phyloP scores from a whole-genome alignment of 2,113 vertebrate species.

The Eleginops maclovinus region DNA sequence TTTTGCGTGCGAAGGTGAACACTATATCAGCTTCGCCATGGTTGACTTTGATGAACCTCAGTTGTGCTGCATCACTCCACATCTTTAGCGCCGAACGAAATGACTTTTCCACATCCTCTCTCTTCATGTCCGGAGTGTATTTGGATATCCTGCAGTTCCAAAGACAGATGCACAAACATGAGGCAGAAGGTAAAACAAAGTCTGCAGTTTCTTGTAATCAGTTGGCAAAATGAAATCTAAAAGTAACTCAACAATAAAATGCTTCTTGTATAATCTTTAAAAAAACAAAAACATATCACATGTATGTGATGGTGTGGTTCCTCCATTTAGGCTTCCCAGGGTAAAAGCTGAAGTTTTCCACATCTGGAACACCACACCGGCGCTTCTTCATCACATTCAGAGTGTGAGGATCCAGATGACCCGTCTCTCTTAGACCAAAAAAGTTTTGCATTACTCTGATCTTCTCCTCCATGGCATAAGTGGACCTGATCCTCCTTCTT shows the following conservation, averaged over 20 bases:
- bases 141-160: conserved; percentile 55
- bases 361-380: conserved; percentile 74
- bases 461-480: conserved; percentile 53
- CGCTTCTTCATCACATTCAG: conserved; percentile 69
- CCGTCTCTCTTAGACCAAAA: conserved; percentile 73
- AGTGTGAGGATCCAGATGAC: conserved; percentile 54
- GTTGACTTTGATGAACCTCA: conserved; percentile 68
- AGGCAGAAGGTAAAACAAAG: background rate
- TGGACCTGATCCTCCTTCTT: conserved; percentile 35
- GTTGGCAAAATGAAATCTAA: background rate
- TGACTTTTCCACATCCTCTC: conserved; percentile 65
- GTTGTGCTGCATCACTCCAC: conserved; percentile 63
- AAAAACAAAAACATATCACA: conserved; percentile 45
- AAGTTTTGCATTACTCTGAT: conserved; percentile 74
- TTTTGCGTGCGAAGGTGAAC: conserved; percentile 66
- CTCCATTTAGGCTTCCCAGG: conserved; percentile 76
- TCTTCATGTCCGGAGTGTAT: conserved; percentile 75
- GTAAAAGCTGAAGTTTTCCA: conserved; percentile 71
- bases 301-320: conserved; percentile 79
- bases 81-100: conserved; percentile 61
- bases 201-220: background rate
- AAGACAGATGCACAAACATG: background rate
- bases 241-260: background rate
- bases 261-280: background rate
- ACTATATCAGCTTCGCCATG: conserved; percentile 64